These are phyloP conservation scores for Barnardius zonarius DNA, from an alignment of 2,113 vertebrate genomes.

Conservation along the genomic window DNA sequence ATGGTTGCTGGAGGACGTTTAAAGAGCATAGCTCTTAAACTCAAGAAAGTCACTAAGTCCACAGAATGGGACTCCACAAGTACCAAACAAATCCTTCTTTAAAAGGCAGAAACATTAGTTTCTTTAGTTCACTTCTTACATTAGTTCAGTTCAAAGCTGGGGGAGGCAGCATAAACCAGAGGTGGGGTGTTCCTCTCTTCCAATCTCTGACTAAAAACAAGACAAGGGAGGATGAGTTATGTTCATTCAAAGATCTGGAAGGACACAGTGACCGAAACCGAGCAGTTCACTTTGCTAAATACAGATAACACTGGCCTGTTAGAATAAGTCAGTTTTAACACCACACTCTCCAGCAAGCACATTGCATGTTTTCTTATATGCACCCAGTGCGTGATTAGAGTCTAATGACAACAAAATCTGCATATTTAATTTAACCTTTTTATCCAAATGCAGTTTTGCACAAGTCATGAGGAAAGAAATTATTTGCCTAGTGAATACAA, in stretches of 20 bases:
- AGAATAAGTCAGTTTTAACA: not conserved
- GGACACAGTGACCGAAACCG: not conserved
- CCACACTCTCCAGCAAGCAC: not conserved
- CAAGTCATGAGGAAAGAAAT: not conserved
- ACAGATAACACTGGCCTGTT: not conserved
- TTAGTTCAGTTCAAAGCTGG: not conserved
- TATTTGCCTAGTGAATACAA: not conserved
- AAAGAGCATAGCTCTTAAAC: not conserved
- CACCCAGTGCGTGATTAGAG: not conserved
- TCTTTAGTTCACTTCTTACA: not conserved
- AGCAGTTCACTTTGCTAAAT: not conserved
- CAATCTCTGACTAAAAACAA: not conserved
- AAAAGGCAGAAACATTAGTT: not conserved
- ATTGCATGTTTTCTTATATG: not conserved
- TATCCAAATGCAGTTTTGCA: not conserved
- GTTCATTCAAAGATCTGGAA: not conserved
- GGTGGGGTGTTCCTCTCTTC: not conserved
- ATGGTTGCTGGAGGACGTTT: not conserved
- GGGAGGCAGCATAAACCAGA: not conserved
- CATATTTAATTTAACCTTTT: not conserved
- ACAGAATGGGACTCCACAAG: not conserved
- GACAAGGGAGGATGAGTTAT: not conserved
- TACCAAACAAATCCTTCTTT: not conserved
- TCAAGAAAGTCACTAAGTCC: rapidly evolving
- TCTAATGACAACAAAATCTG: not conserved